Conservation (phyloP, 2,888 invertebrate genomes). For the Cryptosula pallasiana region DNA sequence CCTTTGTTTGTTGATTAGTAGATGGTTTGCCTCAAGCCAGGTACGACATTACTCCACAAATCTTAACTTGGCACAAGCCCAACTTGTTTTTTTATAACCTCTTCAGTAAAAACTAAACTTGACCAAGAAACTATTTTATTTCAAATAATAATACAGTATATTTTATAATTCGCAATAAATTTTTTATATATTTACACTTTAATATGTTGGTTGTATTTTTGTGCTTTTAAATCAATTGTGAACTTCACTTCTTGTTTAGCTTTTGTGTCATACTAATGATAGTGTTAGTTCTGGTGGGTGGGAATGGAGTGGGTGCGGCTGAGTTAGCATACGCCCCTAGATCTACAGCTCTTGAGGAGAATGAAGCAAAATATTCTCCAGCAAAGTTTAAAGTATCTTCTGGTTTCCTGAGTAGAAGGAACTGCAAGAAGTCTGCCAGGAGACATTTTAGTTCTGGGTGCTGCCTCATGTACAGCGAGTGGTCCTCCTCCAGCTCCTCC, state of each 20-base stretch:
- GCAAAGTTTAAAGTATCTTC: constrained; percentile 49
- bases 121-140: no score
- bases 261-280: constrained; percentile 25
- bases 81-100: no score
- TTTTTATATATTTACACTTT: no score
- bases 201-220: no score
- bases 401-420: constrained; percentile 51
- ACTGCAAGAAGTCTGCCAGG: constrained; percentile 52
- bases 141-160: no score
- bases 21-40: no score
- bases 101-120: no score
- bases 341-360: constrained; percentile 42
- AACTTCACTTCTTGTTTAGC: neutral
- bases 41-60: no score
- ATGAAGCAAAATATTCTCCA: constrained; percentile 51
- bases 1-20: no score
- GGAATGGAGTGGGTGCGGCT: constrained; percentile 40
- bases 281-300: constrained; percentile 30
- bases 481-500: constrained; percentile 50
- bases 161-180: no score
- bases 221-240: neutral
- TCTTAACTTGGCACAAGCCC: no score
- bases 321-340: constrained; percentile 39
- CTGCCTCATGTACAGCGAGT: constrained; percentile 45
- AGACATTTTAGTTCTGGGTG: constrained; percentile 51